Base-by-base conservation (phyloP, 2,888 invertebrate genomes). In the Cerceris ruficornis region DNA sequence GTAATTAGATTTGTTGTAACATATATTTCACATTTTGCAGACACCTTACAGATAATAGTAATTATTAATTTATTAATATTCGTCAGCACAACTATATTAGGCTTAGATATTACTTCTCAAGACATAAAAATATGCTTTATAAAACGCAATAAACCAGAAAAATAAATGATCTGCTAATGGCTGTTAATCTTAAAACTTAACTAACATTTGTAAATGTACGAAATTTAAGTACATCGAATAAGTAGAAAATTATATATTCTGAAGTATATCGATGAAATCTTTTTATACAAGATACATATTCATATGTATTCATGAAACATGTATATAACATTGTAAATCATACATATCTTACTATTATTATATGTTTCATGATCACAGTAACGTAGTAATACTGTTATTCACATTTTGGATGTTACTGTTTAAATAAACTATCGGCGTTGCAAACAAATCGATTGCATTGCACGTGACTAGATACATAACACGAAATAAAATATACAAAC, bases 1-100 rank as follows among this genome's bases (percentile, higher is more conserved):
- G 49, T 60, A 13, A 65, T 52, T 50, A 7, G n/a, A 15, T 54
- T 42, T 28, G 0, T 69, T 52, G 39, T 69, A 67, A 76, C 66
- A 65, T 80, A 50, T 77, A 70, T 77, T 80, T 75, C 42, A 81
- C 70, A 68, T 50, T 69, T 14, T 69, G 61, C 7, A 28, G 65
- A 68, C 58, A 70, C 46, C 61, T 77, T 76, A 75, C 64, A 84
- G 39, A 15, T 39, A 79, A 69, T 41, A 77, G 14, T 41, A 69
- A 62, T 52, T 8, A 43, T 64, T 60, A 70, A 11, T 68, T 77
- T 65, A 73, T 11, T 69, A 49, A 7, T 80, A 46, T 69, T 50
- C 57, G 28, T 69, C 49, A 46, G 57, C 71, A 61, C 49, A 54
- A 49, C n/a, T 66, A 65, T 14, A 46, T 61, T 67, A 67, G 42